A percentile compares a stretch with the other conserved stretches of the same genome.
phyloP scores from a whole-genome alignment of 2,888 invertebrate genomes.

The Hirtodrosophila alboralis region DNA sequence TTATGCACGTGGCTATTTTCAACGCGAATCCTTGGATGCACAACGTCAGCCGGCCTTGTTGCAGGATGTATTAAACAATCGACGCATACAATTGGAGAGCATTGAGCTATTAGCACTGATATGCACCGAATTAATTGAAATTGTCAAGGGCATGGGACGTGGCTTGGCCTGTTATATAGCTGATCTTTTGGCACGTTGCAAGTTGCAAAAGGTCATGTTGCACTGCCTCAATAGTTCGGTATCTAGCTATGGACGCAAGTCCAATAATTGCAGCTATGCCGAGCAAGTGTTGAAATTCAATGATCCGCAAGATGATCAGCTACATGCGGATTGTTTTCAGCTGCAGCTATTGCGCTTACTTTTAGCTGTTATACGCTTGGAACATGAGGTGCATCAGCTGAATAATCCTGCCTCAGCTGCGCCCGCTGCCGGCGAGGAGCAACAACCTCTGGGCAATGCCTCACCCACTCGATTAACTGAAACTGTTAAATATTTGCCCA shows the following conservation, averaged over 20 bases:
- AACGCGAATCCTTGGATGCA: slow-evolving; percentile 76
- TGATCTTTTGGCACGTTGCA: slow-evolving; percentile 90
- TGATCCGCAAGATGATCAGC: slow-evolving; percentile 87
- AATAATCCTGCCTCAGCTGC: slow-evolving; percentile 52
- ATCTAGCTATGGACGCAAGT: slow-evolving; percentile 64
- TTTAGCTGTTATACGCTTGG: slow-evolving; percentile 89
- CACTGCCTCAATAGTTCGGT: slow-evolving; percentile 92
- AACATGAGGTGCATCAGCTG: slow-evolving; percentile 88
- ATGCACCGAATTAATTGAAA: slow-evolving; percentile 89
- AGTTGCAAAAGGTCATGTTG: slow-evolving; percentile 92
- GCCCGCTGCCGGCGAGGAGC: slow-evolving; percentile 50
- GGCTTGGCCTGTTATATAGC: slow-evolving; percentile 90
- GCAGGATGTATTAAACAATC: slow-evolving; percentile 90
- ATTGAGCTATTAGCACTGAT: slow-evolving; percentile 90
- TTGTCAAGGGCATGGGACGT: slow-evolving; percentile 90
- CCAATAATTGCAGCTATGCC: slow-evolving; percentile 86
- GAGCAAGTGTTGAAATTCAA: slow-evolving; percentile 91
- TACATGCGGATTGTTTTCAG: slow-evolving; percentile 89
- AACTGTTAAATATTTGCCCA: slow-evolving; percentile 87
- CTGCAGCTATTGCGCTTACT: slow-evolving; percentile 88
- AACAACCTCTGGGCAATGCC: slow-evolving; percentile 72
- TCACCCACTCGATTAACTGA: slow-evolving; percentile 79
- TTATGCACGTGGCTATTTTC: slow-evolving; percentile 90
- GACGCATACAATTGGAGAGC: slow-evolving; percentile 90
- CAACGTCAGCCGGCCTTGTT: slow-evolving; percentile 86